Conservation (phyloP, 2,113 vertebrate species). For the Elachura formosa region DNA sequence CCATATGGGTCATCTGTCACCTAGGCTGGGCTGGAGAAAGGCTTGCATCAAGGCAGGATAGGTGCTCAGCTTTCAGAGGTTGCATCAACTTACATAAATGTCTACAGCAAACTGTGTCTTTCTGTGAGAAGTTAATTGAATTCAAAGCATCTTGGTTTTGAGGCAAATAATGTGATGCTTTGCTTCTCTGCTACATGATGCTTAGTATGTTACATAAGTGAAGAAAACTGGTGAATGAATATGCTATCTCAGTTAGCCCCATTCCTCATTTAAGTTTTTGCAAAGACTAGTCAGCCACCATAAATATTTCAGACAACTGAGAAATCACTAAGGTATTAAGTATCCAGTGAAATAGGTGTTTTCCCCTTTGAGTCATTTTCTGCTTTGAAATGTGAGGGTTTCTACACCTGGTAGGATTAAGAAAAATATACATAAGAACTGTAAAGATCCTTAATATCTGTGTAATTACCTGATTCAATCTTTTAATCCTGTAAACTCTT, state of each 20-base stretch:
- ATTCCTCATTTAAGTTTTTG: not conserved
- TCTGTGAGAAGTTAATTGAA: not conserved
- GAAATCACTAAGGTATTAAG: not conserved
- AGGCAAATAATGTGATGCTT: not conserved
- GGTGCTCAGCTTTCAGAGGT: not conserved
- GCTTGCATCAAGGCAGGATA: not conserved
- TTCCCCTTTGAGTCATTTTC: not conserved
- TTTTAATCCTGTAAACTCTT: constrained; percentile 5
- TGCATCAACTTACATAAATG: not conserved
- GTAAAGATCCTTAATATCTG: not conserved
- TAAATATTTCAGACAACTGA: not conserved
- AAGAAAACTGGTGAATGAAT: not conserved
- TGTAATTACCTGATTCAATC: not conserved
- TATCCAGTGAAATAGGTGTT: not conserved
- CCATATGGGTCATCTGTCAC: rapidly evolving
- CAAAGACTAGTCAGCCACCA: not conserved
- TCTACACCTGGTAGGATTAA: not conserved
- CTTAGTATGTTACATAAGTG: not conserved
- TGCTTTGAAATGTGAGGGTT: not conserved
- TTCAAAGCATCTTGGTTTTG: not conserved
- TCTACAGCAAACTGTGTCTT: not conserved
- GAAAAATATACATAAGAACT: not conserved
- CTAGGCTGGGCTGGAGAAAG: not conserved
- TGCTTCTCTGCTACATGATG: not conserved
- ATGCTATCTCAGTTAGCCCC: not conserved